phyloP scores from a whole-genome alignment of 2,113 vertebrate species.

The Cettia cetti region DNA sequence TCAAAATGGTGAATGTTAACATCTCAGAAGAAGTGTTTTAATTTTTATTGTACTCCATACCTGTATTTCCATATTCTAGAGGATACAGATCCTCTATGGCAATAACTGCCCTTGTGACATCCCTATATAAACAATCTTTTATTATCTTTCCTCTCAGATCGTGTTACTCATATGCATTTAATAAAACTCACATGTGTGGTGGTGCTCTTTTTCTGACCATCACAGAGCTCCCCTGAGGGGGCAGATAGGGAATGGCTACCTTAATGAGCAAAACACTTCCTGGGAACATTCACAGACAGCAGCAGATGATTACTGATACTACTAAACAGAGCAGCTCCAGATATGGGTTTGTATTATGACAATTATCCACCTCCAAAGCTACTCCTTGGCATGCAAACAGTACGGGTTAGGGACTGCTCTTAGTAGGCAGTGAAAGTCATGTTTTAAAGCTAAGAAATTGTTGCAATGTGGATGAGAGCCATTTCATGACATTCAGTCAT shows the following conservation, averaged over 20 bases:
- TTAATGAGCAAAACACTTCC: not conserved
- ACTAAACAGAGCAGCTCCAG: not conserved
- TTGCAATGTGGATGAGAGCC: not conserved
- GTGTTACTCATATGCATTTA: not conserved
- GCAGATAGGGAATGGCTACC: not conserved
- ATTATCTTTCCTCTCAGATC: not conserved
- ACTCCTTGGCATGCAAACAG: not conserved
- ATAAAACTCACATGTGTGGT: not conserved
- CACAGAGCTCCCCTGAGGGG: not conserved
- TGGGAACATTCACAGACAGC: fast-evolving
- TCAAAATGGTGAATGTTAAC: not conserved
- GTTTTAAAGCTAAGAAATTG: not conserved
- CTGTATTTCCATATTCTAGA: not conserved
- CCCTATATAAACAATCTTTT: not conserved
- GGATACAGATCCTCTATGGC: not conserved
- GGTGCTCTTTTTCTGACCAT: not conserved
- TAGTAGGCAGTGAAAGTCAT: not conserved
- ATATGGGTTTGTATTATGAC: not conserved
- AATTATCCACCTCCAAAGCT: not conserved
- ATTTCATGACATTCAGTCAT: not conserved
- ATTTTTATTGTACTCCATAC: not conserved
- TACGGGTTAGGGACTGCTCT: not conserved
- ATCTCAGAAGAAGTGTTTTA: not conserved
- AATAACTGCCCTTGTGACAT: not conserved
- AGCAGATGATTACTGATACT: not conserved